Conservation (phyloP, 37 sponge, comb jelly and placozoan genomes). For the Mnemiopsis leidyi region DNA sequence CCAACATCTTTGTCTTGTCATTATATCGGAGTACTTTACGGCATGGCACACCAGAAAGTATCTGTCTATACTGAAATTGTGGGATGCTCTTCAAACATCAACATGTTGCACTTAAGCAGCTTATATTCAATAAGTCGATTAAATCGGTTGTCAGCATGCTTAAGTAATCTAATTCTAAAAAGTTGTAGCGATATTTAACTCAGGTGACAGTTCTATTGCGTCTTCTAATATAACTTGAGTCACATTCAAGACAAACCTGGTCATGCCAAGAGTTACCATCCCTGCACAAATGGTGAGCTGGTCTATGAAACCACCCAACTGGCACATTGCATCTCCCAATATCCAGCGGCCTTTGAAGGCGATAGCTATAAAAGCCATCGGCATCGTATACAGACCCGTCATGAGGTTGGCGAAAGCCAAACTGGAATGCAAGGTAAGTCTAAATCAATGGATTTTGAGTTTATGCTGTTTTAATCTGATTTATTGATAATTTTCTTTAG, state of each 20-base stretch:
- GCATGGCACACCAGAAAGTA: conserved; percentile 59
- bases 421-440: no score
- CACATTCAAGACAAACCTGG: background rate
- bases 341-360: conserved; percentile 27
- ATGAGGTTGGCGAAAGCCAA: conserved; percentile 34
- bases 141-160: no score
- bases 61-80: conserved; percentile 46
- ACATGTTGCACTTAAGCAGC: background rate
- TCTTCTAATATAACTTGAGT: no score
- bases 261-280: conserved; percentile 57
- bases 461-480: no score
- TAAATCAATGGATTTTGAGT: no score
- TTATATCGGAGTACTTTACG: conserved; percentile 38
- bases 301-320: conserved; percentile 49
- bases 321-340: conserved; percentile 31
- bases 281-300: conserved; percentile 49
- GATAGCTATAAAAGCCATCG: conserved; percentile 17
- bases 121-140: no score
- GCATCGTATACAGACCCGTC: conserved; percentile 63
- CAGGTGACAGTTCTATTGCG: no score
- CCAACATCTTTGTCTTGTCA: background rate
- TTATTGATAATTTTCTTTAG: no score
- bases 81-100: no score
- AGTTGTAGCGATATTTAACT: no score
- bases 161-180: no score